A percentile compares a stretch with the other conserved stretches of the same genome.
Conservation (phyloP, 2,113 vertebrate species). For the Cromileptes altivelis region DNA sequence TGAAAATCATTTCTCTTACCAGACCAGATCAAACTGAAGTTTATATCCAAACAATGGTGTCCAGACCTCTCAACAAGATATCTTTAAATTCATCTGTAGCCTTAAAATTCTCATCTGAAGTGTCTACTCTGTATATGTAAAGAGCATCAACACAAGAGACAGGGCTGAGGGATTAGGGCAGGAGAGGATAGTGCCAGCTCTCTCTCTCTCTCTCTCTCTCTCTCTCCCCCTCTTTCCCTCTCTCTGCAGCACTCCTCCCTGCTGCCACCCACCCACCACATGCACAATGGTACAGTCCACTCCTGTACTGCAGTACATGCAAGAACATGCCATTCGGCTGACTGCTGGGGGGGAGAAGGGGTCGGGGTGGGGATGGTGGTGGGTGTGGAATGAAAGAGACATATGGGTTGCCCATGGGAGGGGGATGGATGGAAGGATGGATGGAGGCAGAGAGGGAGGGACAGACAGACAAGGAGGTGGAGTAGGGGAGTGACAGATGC, state of each 20-base stretch:
- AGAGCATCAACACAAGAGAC: slow-evolving; percentile 53
- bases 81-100: slow-evolving; percentile 1
- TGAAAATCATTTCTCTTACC: slow-evolving; percentile 66
- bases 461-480: slow-evolving; percentile 57
- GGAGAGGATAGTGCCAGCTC: slow-evolving; percentile 41
- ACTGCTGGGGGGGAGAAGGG: slow-evolving; percentile 12
- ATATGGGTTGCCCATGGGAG: slow-evolving; percentile 60
- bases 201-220: background rate
- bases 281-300: slow-evolving; percentile 61
- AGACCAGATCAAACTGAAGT: slow-evolving; percentile 42
- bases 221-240: slow-evolving; percentile 22
- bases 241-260: slow-evolving; percentile 71
- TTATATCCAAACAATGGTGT: slow-evolving; percentile 12
- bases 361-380: background rate
- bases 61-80: background rate
- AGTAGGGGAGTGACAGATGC: slow-evolving; percentile 60
- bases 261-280: slow-evolving; percentile 36
- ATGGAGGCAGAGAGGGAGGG: slow-evolving; percentile 39
- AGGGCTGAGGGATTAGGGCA: slow-evolving; percentile 59
- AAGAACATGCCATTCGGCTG: slow-evolving; percentile 46
- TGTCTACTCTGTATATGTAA: background rate
- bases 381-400: slow-evolving; percentile 39
- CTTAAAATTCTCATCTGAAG: background rate
- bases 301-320: background rate
- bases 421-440: slow-evolving; percentile 16